Evolutionary conservation across 2,113 vertebrate genomes (phyloP), one percentile per base, ranked within the genome.

Genomic region (Meleagris gallopavo): DNA sequence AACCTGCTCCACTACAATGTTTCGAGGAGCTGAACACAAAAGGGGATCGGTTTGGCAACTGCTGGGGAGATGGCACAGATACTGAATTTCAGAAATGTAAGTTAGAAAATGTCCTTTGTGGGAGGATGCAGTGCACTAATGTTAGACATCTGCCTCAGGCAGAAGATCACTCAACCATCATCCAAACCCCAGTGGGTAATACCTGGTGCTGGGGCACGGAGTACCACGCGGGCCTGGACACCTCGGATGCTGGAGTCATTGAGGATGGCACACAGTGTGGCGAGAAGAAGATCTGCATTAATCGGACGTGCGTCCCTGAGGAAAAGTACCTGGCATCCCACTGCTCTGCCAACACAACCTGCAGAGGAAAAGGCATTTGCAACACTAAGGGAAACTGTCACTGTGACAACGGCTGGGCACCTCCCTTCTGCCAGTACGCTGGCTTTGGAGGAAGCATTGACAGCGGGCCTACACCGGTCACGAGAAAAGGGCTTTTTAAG

Each of bases 401-500:
- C 93, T 99, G 98, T 85, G 7, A 96, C 1, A 5, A 70, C 0
- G 98, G 98, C 11, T 99, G 98, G 98, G 98, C 69, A 1, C 98
- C 98, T 4, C 98, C 98, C 3, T 4, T 71, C 61, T 99, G 98
- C 46, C 54, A 40, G 45, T 57, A 4, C 4, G 0, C 43, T 2
- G 99, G 99, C 25, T 45, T 27, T 36, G 98, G 99, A n/a, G 98
- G 98, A 29, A 99, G 98, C 73, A 21, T 98, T 16, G 96, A 99
- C 93, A 99, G 98, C 6, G 98, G 98, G 10, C 97, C 98, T 10
- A 8, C 29, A 13, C 81, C 72, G 1, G n/a, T 76, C 46, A 58
- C 22, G 6, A 66, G 65, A 61, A 41, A 21, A 3, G 65, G 45
- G 30, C 58, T 82, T 61, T 43, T 66, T 10, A n/a, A 6, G 6